Percentiles rank a stretch among this genome's conserved stretches.
These are phyloP conservation scores for Heliconius aoede DNA, from an alignment of 2,888 invertebrate genomes.

Conservation along the genomic window DNA sequence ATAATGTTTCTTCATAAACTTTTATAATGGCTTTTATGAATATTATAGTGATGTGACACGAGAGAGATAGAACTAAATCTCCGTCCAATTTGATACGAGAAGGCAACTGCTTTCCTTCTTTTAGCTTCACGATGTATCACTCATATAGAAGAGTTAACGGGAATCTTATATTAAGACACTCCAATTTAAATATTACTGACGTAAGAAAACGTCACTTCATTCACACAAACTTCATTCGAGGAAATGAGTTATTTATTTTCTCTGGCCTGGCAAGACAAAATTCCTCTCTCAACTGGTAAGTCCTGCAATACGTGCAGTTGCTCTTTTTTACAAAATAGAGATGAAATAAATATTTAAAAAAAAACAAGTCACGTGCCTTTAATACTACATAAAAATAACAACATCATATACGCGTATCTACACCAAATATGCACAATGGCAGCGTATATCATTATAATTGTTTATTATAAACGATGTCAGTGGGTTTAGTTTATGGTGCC, in stretches of 20 bases:
- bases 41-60: background rate
- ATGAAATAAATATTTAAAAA: background rate
- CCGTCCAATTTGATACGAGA: too few species aligned
- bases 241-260: too few species aligned
- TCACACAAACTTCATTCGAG: too few species aligned
- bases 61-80: too few species aligned
- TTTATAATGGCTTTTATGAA: background rate
- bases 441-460: background rate
- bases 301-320: background rate
- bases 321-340: background rate
- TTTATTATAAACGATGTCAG: slow-evolving; percentile 20
- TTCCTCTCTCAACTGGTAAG: background rate
- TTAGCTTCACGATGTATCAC: background rate
- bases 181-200: background rate
- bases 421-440: background rate
- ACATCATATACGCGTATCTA: background rate
- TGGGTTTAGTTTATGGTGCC: slow-evolving; percentile 27
- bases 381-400: background rate
- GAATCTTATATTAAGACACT: background rate
- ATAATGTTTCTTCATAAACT: slow-evolving; percentile 14
- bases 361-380: background rate
- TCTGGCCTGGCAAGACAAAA: background rate
- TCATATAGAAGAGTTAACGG: background rate
- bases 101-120: background rate
- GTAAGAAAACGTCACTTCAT: too few species aligned